These are phyloP conservation scores for Enoplosus armatus DNA, from an alignment of 2,797 vertebrate species.

Conservation along the genomic window DNA sequence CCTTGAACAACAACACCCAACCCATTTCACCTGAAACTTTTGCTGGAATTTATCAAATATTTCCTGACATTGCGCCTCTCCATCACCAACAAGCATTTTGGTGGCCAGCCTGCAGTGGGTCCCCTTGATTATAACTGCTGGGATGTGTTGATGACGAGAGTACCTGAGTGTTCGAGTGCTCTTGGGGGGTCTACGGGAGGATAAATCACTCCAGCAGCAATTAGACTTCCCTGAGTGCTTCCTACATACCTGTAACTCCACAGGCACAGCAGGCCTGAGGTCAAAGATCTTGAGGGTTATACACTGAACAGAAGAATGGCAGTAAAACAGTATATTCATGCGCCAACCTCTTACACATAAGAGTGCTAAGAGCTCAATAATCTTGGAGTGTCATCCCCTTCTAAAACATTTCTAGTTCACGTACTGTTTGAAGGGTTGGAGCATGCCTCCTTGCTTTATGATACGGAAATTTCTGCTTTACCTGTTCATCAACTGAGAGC, in stretches of 20 bases:
- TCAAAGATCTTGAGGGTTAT: constrained; percentile 55
- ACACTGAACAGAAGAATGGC: constrained; percentile 62
- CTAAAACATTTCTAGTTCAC: constrained; percentile 37
- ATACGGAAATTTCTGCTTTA: constrained; percentile 29
- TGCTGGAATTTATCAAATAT: constrained; percentile 20
- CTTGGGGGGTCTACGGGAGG: constrained; percentile 58
- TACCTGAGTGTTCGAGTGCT: constrained; percentile 56
- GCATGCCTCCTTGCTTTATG: constrained; percentile 10
- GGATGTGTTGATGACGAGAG: constrained; percentile 40
- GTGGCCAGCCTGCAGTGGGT: background rate
- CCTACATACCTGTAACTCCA: constrained; percentile 60
- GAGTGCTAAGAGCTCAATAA: constrained; percentile 42
- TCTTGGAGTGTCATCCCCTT: constrained; percentile 25
- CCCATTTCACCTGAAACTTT: constrained; percentile 12
- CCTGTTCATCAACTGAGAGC: constrained; percentile 13
- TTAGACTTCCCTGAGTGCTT: constrained; percentile 66
- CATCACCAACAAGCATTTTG: constrained; percentile 44
- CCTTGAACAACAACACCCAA: constrained; percentile 8
- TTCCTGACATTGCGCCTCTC: constrained; percentile 30
- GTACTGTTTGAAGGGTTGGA: constrained; percentile 17
- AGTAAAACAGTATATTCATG: constrained; percentile 46
- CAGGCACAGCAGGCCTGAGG: constrained; percentile 53
- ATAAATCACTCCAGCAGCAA: constrained; percentile 74
- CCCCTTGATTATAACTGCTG: constrained; percentile 53
- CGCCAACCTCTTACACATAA: constrained; percentile 42